phyloP scores from a whole-genome alignment of 2,113 vertebrate genomes.

The Mixornis gularis region DNA sequence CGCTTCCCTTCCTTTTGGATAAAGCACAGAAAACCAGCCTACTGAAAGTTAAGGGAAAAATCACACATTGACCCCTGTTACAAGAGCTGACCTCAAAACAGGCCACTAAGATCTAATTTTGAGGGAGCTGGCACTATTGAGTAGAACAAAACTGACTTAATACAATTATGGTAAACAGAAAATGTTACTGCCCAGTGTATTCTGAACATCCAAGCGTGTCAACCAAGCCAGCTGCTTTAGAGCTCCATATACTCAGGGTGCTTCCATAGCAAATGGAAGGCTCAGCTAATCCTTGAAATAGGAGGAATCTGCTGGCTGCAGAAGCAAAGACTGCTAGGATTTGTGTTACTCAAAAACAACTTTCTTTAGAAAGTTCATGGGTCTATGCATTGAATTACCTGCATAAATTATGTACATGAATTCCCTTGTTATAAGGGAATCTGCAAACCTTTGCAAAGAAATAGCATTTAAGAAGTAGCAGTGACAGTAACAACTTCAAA shows the following conservation, averaged over 20 bases:
- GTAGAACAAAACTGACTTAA: neutral
- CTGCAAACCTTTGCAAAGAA: neutral
- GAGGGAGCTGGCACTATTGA: neutral
- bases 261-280: neutral
- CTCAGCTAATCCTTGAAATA: neutral
- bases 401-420: rapidly evolving
- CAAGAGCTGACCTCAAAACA: neutral
- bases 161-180: neutral
- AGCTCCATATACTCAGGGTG: neutral
- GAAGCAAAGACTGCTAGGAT: neutral
- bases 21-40: neutral
- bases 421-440: neutral
- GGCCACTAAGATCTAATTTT: neutral
- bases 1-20: neutral
- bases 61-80: neutral
- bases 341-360: neutral
- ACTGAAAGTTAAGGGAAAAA: neutral
- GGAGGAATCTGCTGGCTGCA: neutral
- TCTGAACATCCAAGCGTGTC: neutral
- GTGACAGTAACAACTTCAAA: neutral
- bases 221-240: neutral
- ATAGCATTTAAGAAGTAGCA: neutral
- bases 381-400: neutral
- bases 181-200: neutral
- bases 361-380: neutral